Conservation (phyloP, 2,888 invertebrate species). For the Mycalesis mineus region DNA sequence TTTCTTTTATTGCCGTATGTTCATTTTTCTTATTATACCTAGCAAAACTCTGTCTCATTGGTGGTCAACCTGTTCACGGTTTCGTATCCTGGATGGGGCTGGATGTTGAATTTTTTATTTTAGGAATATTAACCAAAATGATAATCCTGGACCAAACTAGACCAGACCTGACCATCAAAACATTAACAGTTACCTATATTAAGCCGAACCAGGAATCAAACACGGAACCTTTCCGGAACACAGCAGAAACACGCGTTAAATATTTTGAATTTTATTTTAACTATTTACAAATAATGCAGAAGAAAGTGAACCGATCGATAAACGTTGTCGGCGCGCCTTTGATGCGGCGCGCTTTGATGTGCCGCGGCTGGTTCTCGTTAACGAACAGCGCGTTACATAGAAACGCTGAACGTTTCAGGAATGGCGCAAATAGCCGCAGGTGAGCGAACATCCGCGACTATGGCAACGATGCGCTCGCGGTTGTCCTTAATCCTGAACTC, state of each 20-base stretch:
- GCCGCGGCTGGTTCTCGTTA: constrained; percentile 57
- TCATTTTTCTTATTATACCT: too few species aligned
- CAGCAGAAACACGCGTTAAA: background rate
- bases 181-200: too few species aligned
- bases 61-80: too few species aligned
- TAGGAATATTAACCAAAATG: too few species aligned
- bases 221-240: background rate
- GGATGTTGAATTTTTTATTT: too few species aligned
- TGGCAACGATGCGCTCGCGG: too few species aligned
- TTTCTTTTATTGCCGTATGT: too few species aligned
- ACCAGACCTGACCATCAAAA: too few species aligned
- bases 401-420: constrained; percentile 37
- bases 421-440: constrained; percentile 21
- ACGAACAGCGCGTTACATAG: constrained; percentile 46
- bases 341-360: constrained; percentile 55
- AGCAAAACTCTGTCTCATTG: too few species aligned
- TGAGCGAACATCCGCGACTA: background rate
- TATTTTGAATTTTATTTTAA: background rate
- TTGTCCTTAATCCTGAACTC: too few species aligned
- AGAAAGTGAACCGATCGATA: constrained; percentile 37
- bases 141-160: too few species aligned
- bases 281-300: constrained; percentile 34
- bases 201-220: background rate
- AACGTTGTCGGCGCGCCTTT: constrained; percentile 47
- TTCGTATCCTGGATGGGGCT: too few species aligned